phyloP scores from a whole-genome alignment of 2,113 vertebrate species.

The Anoplopoma fimbria region DNA sequence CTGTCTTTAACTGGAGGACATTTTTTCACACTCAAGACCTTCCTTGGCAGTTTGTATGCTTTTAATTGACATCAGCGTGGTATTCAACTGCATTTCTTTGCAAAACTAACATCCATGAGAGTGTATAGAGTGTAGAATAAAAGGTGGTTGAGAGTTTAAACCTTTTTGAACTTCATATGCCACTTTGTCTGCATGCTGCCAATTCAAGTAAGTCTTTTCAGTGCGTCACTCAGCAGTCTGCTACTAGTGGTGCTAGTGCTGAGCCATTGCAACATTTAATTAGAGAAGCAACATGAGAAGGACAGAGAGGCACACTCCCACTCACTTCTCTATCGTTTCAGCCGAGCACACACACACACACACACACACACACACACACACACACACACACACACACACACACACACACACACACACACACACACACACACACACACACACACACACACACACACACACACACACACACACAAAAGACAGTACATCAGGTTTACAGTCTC shows the following conservation, averaged over 20 bases:
- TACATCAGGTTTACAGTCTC: slow-evolving; percentile 32
- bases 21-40: neutral
- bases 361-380: neutral
- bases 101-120: neutral
- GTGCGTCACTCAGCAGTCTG: neutral
- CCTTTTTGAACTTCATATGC: neutral
- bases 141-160: neutral
- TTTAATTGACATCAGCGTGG: neutral
- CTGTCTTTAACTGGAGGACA: neutral
- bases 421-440: no score
- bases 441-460: slow-evolving; percentile 9
- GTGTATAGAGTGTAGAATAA: neutral
- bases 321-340: slow-evolving; percentile 10
- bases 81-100: neutral
- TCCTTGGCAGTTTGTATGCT: neutral
- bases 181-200: neutral
- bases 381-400: slow-evolving; percentile 2
- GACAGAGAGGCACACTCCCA: slow-evolving; percentile 18
- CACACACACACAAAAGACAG: slow-evolving; percentile 18
- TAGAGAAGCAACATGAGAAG: slow-evolving; percentile 48
- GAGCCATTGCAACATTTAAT: slow-evolving; percentile 67
- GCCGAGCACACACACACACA: neutral
- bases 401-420: slow-evolving; percentile 16
- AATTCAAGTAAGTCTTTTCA: slow-evolving; percentile 7
- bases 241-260: slow-evolving; percentile 27